A percentile compares a stretch with the other conserved stretches of the same genome.
Conservation (phyloP, 1,140 invertebrate species). For the Calephelis virginiensis region DNA sequence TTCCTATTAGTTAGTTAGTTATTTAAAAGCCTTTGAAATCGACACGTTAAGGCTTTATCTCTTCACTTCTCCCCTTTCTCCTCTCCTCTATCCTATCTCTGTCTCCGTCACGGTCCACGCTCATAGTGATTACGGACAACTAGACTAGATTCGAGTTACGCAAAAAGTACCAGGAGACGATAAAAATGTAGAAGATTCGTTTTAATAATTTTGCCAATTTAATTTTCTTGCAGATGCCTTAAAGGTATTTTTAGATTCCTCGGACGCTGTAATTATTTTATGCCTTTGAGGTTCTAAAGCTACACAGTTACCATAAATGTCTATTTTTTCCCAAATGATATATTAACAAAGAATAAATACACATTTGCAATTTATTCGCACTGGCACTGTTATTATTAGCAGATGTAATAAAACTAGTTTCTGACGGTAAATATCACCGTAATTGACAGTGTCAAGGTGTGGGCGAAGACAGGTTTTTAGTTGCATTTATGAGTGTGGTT, state of each 20-base stretch:
- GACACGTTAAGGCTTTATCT: no score
- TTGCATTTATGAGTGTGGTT: slow-evolving; percentile 20
- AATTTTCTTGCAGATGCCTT: neutral
- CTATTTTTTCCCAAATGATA: neutral
- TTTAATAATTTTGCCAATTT: neutral
- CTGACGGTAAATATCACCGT: slow-evolving; percentile 25
- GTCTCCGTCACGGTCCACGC: no score
- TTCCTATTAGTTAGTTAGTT: no score
- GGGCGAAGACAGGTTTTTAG: slow-evolving; percentile 30
- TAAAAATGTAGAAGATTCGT: no score
- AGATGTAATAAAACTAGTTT: slow-evolving; percentile 22
- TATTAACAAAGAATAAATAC: neutral
- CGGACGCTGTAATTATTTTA: neutral
- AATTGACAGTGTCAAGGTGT: slow-evolving; percentile 36
- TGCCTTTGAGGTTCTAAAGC: no score
- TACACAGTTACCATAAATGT: neutral
- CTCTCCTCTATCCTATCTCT: no score
- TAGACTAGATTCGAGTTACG: no score
- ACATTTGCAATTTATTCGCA: slow-evolving; percentile 12
- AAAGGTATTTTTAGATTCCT: no score
- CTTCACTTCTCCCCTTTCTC: no score
- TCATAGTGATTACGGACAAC: no score
- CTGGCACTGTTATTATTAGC: slow-evolving; percentile 5
- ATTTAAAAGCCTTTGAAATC: no score
- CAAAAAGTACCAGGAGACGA: no score